Evolutionary conservation across 2,888 invertebrate genomes (phyloP), one percentile per base, ranked within the genome.

Genomic region (Molorchus minor): DNA sequence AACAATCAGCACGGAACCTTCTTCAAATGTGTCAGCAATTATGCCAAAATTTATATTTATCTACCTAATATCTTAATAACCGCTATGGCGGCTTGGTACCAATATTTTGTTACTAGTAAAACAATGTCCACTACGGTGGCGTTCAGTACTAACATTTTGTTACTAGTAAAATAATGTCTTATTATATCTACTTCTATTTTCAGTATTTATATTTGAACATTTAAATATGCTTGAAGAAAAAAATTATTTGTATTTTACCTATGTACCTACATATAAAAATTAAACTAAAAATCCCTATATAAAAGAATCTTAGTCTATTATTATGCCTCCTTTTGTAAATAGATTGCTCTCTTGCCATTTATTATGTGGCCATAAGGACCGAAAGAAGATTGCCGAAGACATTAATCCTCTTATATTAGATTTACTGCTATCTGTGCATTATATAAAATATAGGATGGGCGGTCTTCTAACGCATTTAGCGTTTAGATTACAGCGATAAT

Each of bases 351-450:
- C 38, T n/a, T n/a, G 41, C 56, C 56, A 56, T 61, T 61, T 61
- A 38, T 49, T 49, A 61, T 56, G 38, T 51, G 29, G 59, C 51
- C 41, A 61, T 49, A 61, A 33, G 56, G 56, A 53, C 56, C 40
- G 13, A 46, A 41, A 52, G 53, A 57, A 61, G 56, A 53, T 61
- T 56, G 38, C 41, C 46, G 44, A 25, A 49, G 49, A 61, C 61
- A 40, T 61, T 61, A 61, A 61, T 61, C 61, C 47, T 56, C 56
- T 61, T 61, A 61, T 56, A 53, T 44, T 36, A 44, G 56, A 61
- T 61, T 61, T 61, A 61, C 53, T 53, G 55, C 46, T 49, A 36
- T 53, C 47, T 56, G 13, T 25, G 8, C 21, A 10, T 47, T 35
- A 21, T 35, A 19, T 21, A 35, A 35, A 36, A 35, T 36, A 47